Conservation (phyloP, 2,113 vertebrate genomes). For the Pelmatolapia mariae region DNA sequence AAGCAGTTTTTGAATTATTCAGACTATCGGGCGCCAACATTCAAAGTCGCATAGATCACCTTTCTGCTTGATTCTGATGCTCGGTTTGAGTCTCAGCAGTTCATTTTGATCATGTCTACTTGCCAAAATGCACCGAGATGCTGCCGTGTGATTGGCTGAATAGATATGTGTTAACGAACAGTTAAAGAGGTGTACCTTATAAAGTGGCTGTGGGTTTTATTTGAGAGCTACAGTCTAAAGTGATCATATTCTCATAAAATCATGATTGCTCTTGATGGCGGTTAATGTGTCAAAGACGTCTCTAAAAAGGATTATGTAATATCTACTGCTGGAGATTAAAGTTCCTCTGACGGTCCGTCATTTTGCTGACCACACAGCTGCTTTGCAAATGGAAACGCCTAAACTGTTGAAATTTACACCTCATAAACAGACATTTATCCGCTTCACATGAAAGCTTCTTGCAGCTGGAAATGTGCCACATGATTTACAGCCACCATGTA, state of each 20-base stretch:
- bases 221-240: background rate
- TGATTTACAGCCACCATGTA: background rate
- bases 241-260: conserved; percentile 13
- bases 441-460: background rate
- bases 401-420: background rate
- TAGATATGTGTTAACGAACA: background rate
- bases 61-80: background rate
- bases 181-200: background rate
- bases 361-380: background rate
- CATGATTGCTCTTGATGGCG: background rate
- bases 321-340: background rate
- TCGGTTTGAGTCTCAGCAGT: background rate
- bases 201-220: background rate
- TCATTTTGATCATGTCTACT: background rate
- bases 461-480: background rate
- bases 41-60: background rate
- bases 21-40: background rate
- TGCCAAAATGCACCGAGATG: background rate
- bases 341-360: background rate
- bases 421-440: background rate
- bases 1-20: background rate
- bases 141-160: background rate
- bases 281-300: background rate
- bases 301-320: background rate
- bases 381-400: background rate